phyloP scores from a whole-genome alignment of 1,140 invertebrate species.

The Oscheius sp. region DNA sequence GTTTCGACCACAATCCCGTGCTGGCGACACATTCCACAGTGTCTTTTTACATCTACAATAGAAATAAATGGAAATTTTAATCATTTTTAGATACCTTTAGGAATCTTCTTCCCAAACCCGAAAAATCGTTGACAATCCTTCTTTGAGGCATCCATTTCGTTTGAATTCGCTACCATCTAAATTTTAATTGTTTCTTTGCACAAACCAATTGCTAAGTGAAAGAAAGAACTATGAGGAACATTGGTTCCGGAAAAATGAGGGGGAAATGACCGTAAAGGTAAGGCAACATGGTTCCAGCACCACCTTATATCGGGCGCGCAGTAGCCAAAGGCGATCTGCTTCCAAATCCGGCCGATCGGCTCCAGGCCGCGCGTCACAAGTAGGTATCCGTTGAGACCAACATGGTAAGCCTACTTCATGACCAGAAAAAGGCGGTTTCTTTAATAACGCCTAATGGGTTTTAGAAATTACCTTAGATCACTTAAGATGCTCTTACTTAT shows the following conservation, averaged over 20 bases:
- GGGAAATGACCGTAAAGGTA: not conserved
- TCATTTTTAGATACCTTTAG: conserved; percentile 33
- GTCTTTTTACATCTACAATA: conserved; percentile 56
- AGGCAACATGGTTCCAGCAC: not conserved
- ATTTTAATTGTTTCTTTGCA: no score
- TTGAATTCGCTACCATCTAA: no score
- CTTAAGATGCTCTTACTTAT: no score
- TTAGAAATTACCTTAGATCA: no score
- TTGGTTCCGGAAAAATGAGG: not conserved
- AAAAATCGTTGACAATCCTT: conserved; percentile 29
- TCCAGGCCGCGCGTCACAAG: not conserved
- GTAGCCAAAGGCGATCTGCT: not conserved
- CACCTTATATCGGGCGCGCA: not conserved
- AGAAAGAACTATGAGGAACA: not conserved
- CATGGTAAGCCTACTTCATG: not conserved
- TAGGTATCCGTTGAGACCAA: not conserved
- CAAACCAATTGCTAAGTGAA: no score
- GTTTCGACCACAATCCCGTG: conserved; percentile 55
- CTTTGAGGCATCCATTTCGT: no score
- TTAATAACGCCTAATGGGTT: no score
- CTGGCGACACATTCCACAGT: conserved; percentile 57
- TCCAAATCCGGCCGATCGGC: not conserved
- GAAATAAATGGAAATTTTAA: not conserved
- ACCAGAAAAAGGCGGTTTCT: no score
- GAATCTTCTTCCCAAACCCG: conserved; percentile 33